A percentile compares a stretch with the other conserved stretches of the same genome.
Conservation (phyloP, 2,888 invertebrate species). For the Ennomos quercinarius region DNA sequence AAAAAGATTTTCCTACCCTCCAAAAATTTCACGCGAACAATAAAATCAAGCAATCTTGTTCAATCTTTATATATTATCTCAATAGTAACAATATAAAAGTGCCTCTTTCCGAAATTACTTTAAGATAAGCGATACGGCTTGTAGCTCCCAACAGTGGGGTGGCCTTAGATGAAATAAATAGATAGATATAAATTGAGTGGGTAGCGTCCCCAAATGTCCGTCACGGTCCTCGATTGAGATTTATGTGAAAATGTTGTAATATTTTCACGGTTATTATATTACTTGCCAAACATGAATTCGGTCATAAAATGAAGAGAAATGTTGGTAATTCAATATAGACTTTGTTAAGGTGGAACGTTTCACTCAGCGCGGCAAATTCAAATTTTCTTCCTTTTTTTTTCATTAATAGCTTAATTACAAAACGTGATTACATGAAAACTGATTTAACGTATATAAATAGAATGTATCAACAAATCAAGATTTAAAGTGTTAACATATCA, state of each 20-base stretch:
- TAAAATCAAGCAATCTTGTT: slow-evolving; percentile 15
- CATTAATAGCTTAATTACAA: too few relatives aligned
- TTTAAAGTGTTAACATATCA: too few relatives aligned
- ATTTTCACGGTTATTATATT: slow-evolving; percentile 36
- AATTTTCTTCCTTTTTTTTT: too few relatives aligned
- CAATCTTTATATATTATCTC: slow-evolving; percentile 24
- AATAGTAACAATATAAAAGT: slow-evolving; percentile 37
- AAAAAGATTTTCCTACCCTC: too few relatives aligned
- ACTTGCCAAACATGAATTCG: slow-evolving; percentile 28
- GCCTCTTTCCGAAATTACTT: slow-evolving; percentile 50
- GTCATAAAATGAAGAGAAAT: slow-evolving; percentile 10
- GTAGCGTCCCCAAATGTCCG: slow-evolving; percentile 50
- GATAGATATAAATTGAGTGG: slow-evolving; percentile 67
- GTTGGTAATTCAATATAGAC: too few relatives aligned
- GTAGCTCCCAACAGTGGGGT: slow-evolving; percentile 71
- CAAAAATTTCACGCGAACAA: neutral
- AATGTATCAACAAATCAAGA: too few relatives aligned
- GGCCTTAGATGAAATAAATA: slow-evolving; percentile 53
- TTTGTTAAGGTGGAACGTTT: too few relatives aligned
- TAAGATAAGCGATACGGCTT: slow-evolving; percentile 63
- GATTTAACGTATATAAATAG: too few relatives aligned
- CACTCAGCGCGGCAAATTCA: too few relatives aligned
- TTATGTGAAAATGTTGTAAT: slow-evolving; percentile 52
- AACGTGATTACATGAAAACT: too few relatives aligned
- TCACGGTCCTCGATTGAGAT: slow-evolving; percentile 55